These are phyloP conservation scores for Coecobrya sp. DNA, from an alignment of 2,888 invertebrate genomes.

Conservation along the genomic window DNA sequence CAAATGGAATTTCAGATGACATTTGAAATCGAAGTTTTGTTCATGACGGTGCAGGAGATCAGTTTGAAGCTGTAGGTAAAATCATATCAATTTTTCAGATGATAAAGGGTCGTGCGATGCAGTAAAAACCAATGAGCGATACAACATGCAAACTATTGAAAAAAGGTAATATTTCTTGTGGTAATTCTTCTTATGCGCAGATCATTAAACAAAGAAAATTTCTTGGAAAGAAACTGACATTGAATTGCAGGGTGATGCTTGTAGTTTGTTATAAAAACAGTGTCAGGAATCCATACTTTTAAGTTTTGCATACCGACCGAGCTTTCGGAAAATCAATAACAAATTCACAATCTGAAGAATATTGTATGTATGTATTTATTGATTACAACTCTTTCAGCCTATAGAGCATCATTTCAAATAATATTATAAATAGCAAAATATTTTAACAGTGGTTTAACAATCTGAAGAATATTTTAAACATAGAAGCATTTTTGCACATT, in stretches of 20 bases:
- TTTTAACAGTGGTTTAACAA: too few relatives aligned
- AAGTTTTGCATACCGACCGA: too few relatives aligned
- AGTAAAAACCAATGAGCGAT: conserved; percentile 45
- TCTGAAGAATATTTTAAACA: too few relatives aligned
- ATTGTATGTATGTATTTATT: too few relatives aligned
- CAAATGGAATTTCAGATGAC: conserved; percentile 13
- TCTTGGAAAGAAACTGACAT: conserved; percentile 66
- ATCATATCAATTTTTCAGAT: background rate
- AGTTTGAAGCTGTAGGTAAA: background rate
- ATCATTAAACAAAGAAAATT: conserved; percentile 49
- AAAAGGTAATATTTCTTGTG: conserved; percentile 10
- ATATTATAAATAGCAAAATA: too few relatives aligned
- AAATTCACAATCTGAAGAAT: too few relatives aligned
- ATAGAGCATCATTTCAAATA: too few relatives aligned
- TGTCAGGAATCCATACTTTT: too few relatives aligned
- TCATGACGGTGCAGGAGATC: background rate
- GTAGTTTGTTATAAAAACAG: too few relatives aligned
- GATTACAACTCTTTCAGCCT: too few relatives aligned
- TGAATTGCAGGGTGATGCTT: conserved; percentile 40
- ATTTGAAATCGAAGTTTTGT: background rate
- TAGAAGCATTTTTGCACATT: too few relatives aligned
- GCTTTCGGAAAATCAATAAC: too few relatives aligned
- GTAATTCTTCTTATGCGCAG: conserved; percentile 1
- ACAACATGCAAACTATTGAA: background rate
- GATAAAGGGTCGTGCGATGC: background rate